Base-by-base conservation (phyloP, 2,797 vertebrate species). In the Numenius phaeopus region DNA sequence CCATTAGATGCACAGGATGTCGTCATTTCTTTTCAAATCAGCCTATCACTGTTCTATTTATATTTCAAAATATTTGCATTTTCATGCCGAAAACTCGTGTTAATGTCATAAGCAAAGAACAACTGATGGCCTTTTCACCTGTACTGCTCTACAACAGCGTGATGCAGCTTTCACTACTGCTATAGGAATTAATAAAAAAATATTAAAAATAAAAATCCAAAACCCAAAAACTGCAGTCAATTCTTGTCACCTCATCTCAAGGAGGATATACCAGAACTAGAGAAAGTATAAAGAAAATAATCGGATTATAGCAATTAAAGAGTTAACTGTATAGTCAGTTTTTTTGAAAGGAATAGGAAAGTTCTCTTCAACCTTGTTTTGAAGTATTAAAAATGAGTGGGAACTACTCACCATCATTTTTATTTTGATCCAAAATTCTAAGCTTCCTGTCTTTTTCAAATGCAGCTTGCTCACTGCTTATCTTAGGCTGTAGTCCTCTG, bases 341-440 rank as follows among this genome's bases (percentile, higher is more conserved):
- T 62, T 94, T 85, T 85, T 64, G 23, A 81, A 91, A 91, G 49
- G n/a, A 89, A 93, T 1, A 70, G 42, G 37, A 50, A 78, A 76
- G 29, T 72, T 91, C 67, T 83, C 49, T 59, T 95, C 65, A 76
- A 24, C n/a, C 29, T 70, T 79, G 57, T 66, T 95, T 84, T 96
- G 47, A 61, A 64, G 80, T 57, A 91, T 52, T 88, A 91, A 80
- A 73, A 90, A 83, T 9, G 58, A 89, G 40, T 86, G 79, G 77
- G 46, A 75, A 57, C 70, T 88, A 98, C 98, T 98, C 85, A 98
- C 98, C 98, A 76, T 88, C 83, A 5, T 77, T 96, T 92, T 96
- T 90, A 66, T 94, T 96, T 96, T 91, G 64, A 75, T 82, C 80
- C 83, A 95, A 40, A 78, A 90, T 95, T 70, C 84, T 94, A 86